Conservation (phyloP, 2,797 vertebrate genomes). For the Spheniscus humboldti region DNA sequence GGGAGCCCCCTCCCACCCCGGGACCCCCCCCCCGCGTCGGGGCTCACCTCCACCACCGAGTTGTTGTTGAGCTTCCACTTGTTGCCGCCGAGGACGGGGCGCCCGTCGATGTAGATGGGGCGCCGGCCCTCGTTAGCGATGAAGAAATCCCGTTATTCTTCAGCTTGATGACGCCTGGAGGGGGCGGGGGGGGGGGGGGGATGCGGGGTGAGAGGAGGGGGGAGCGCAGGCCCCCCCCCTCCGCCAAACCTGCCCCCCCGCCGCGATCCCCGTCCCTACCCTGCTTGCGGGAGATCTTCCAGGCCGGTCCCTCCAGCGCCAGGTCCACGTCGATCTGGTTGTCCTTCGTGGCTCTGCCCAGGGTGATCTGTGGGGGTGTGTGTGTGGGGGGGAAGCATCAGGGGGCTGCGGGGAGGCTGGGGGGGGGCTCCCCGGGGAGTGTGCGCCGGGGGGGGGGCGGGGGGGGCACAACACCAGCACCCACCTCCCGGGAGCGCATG, state of each 20-base stretch:
- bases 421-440: too few species aligned
- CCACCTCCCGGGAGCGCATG: slow-evolving; percentile 93
- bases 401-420: neutral
- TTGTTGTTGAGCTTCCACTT: too few species aligned
- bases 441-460: neutral
- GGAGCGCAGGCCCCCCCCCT: neutral
- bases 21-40: slow-evolving; percentile 74
- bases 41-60: too few species aligned
- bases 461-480: neutral
- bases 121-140: slow-evolving; percentile 93
- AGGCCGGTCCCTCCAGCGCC: slow-evolving; percentile 92
- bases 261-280: slow-evolving; percentile 62
- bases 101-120: slow-evolving; percentile 89
- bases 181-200: neutral
- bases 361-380: slow-evolving; percentile 86
- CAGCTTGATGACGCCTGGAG: slow-evolving; percentile 89
- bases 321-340: slow-evolving; percentile 96
- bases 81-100: too few species aligned
- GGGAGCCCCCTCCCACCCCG: too few species aligned
- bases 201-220: fast-evolving
- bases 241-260: too few species aligned
- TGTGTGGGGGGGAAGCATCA: too few species aligned
- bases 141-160: slow-evolving; percentile 97
- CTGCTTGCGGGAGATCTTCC: slow-evolving; percentile 98
- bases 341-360: slow-evolving; percentile 96